phyloP scores from a whole-genome alignment of 2,797 vertebrate species.

The Protonibea diacanthus region DNA sequence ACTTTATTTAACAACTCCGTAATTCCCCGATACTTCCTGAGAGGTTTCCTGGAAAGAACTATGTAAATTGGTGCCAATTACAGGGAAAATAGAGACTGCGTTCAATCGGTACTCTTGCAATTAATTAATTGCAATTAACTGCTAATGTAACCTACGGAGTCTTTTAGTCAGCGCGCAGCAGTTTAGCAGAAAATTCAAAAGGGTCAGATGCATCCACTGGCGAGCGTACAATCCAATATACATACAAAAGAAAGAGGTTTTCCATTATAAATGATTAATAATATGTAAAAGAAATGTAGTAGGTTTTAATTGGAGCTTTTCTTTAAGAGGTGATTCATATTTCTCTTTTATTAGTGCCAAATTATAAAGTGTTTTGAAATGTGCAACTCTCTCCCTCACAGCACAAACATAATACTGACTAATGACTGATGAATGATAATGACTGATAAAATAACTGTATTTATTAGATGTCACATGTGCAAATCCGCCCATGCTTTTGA shows the following conservation, averaged over 20 bases:
- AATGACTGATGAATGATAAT: too few species aligned
- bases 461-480: background rate
- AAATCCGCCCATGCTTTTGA: background rate
- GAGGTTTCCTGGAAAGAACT: background rate
- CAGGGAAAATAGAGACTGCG: background rate
- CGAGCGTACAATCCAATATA: background rate
- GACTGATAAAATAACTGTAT: too few species aligned
- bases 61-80: background rate
- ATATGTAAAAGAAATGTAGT: background rate
- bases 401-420: background rate
- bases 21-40: background rate
- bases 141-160: background rate
- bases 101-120: background rate
- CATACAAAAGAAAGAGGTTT: background rate
- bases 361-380: background rate
- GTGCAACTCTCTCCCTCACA: background rate
- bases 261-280: background rate
- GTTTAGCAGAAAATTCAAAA: background rate
- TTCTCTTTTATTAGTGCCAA: background rate
- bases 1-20: background rate
- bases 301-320: background rate
- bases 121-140: background rate
- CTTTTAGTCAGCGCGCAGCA: background rate
- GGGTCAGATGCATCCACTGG: background rate
- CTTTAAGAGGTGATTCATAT: background rate